phyloP scores from a whole-genome alignment of 30 jellyfish, hydroid and myxozoan genomes.

The Chrysaora quinquecirrha region DNA sequence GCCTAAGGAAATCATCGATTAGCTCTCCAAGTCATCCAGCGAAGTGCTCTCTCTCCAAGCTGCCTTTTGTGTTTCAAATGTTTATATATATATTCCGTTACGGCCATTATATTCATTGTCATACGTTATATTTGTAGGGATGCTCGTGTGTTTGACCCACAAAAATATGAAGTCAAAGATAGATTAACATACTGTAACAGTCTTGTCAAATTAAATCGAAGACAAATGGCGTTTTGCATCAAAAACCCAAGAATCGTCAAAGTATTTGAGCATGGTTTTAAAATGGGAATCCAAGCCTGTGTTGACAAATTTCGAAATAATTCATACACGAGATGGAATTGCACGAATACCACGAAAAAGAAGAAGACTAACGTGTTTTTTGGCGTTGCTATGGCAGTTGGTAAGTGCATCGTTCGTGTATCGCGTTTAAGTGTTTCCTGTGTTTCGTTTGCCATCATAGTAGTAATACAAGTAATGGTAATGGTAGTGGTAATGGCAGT shows the following conservation, averaged over 20 bases:
- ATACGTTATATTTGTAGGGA: slow-evolving; percentile 5
- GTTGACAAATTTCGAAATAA: slow-evolving; percentile 38
- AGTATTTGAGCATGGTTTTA: slow-evolving; percentile 63
- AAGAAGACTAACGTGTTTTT: slow-evolving; percentile 51
- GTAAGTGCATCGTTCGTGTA: slow-evolving; percentile 7
- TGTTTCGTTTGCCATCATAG: not conserved
- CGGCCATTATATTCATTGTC: no score
- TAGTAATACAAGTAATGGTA: no score
- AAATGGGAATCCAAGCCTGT: slow-evolving; percentile 53
- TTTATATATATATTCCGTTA: no score
- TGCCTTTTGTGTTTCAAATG: no score
- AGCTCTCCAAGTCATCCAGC: no score
- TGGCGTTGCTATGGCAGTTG: slow-evolving; percentile 62
- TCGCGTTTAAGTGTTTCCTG: not conserved
- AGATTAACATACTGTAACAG: slow-evolving; percentile 47
- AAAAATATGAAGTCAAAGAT: slow-evolving; percentile 25
- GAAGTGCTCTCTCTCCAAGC: no score
- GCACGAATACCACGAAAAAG: slow-evolving; percentile 58
- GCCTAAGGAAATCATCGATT: no score
- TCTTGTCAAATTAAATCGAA: slow-evolving; percentile 32
- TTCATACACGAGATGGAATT: slow-evolving; percentile 75
- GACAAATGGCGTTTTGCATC: slow-evolving; percentile 59
- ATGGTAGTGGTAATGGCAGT: no score
- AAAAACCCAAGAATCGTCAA: slow-evolving; percentile 53
- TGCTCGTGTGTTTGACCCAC: slow-evolving; percentile 15